Evolutionary conservation across 2,113 vertebrate species (phyloP).

Genomic region (Crocuta crocuta): DNA sequence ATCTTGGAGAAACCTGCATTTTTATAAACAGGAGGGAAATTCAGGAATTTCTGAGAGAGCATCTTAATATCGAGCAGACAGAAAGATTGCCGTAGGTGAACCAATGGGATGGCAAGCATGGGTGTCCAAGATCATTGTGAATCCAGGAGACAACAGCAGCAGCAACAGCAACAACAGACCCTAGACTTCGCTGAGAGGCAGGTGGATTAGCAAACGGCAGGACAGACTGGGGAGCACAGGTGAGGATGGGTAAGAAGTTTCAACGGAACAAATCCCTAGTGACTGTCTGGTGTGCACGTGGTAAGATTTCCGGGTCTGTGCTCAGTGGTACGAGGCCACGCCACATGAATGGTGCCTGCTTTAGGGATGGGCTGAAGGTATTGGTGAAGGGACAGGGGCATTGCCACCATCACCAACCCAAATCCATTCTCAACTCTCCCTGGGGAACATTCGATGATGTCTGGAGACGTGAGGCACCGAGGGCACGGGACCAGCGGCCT

Average conservation of each 20-base stretch:
- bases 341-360: rapidly evolving
- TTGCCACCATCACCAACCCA: background rate
- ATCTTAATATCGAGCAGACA: background rate
- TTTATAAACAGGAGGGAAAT: conserved; percentile 73
- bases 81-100: background rate
- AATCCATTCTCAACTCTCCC: background rate
- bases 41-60: conserved; percentile 55
- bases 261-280: rapidly evolving
- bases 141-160: background rate
- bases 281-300: rapidly evolving
- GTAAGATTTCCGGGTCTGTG: background rate
- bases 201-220: background rate
- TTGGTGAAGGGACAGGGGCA: background rate
- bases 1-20: conserved; percentile 67
- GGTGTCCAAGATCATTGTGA: background rate
- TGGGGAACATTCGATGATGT: background rate
- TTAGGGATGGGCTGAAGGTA: background rate
- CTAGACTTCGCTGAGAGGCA: background rate
- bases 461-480: background rate
- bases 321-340: rapidly evolving
- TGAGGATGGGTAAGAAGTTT: background rate
- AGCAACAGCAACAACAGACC: background rate
- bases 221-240: background rate
- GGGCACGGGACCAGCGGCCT: rapidly evolving
- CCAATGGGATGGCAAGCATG: background rate